Evolutionary conservation across 2,113 vertebrate species (phyloP).

Genomic region (Megaptera novaeangliae): DNA sequence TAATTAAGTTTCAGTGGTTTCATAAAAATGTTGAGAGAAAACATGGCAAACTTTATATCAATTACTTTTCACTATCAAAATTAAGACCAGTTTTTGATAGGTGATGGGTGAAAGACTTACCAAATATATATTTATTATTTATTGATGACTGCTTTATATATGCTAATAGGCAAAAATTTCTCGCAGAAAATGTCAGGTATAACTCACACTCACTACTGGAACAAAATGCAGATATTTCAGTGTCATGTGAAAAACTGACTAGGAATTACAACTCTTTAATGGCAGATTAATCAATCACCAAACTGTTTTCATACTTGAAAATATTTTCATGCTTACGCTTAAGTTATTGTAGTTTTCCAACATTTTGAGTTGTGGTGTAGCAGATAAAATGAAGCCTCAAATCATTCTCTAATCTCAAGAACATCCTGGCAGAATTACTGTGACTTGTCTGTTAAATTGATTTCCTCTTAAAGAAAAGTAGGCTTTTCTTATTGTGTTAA

Average conservation of each 20-base stretch:
- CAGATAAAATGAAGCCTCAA: slow-evolving; percentile 55
- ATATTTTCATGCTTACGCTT: neutral
- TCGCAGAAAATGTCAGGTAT: neutral
- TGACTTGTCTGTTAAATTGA: slow-evolving; percentile 53
- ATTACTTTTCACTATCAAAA: neutral
- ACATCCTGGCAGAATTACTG: slow-evolving; percentile 36
- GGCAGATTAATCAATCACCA: neutral
- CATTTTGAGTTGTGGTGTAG: neutral
- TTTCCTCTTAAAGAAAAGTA: slow-evolving; percentile 45
- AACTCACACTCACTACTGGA: neutral
- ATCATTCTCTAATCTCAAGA: slow-evolving; percentile 54
- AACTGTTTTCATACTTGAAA: neutral
- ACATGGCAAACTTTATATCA: neutral
- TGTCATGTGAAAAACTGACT: slow-evolving; percentile 11
- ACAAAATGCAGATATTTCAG: slow-evolving; percentile 15
- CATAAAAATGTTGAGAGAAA: neutral
- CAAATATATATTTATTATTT: neutral
- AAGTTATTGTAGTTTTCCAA: slow-evolving; percentile 33
- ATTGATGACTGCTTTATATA: neutral
- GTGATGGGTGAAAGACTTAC: neutral
- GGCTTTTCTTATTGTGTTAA: slow-evolving; percentile 38
- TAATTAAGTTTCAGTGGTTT: neutral
- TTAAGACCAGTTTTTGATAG: neutral
- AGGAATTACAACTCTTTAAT: neutral
- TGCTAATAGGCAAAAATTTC: neutral